Evolutionary conservation across 2,888 invertebrate genomes (phyloP).

Genomic region (Drosophila mulleri): DNA sequence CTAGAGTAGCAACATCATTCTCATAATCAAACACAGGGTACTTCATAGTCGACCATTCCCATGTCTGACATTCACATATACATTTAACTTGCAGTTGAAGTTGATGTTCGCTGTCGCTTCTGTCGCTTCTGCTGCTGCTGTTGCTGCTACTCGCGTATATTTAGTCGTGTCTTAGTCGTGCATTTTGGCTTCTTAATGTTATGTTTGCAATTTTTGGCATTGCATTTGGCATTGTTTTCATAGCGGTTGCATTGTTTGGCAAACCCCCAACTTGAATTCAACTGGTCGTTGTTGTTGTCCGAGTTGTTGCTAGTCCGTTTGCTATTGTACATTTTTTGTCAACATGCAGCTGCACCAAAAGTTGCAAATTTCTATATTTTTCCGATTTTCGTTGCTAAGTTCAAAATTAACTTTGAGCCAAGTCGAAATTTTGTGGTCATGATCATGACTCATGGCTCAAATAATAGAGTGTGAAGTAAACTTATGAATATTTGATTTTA

Average conservation of each 20-base stretch:
- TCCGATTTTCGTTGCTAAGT: not conserved
- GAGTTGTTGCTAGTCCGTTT: slow-evolving; percentile 6
- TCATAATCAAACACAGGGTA: slow-evolving; percentile 12
- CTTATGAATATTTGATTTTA: not conserved
- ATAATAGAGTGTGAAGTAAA: slow-evolving; percentile 2
- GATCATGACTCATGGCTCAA: slow-evolving; percentile 34
- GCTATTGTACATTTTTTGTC: slow-evolving; percentile 7
- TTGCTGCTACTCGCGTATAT: slow-evolving; percentile 36
- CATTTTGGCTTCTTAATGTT: slow-evolving; percentile 54
- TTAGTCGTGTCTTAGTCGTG: slow-evolving; percentile 43
- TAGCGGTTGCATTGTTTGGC: slow-evolving; percentile 56
- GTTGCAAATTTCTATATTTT: slow-evolving; percentile 13
- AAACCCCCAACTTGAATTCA: slow-evolving; percentile 37
- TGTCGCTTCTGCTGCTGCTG: slow-evolving; percentile 17
- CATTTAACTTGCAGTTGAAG: slow-evolving; percentile 19
- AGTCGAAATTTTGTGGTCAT: slow-evolving; percentile 30
- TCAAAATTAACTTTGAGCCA: slow-evolving; percentile 22
- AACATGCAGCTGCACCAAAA: slow-evolving; percentile 43
- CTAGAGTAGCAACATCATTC: too few relatives aligned
- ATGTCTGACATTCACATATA: not conserved
- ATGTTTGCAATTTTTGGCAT: slow-evolving; percentile 63
- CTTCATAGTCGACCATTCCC: not conserved
- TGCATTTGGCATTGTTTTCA: slow-evolving; percentile 63
- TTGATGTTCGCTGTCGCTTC: slow-evolving; percentile 32
- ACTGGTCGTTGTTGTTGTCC: slow-evolving; percentile 17